A percentile compares a stretch with the other conserved stretches of the same genome.
Conservation (phyloP, 2,888 invertebrate species). For the Andrena chrysosceles region DNA sequence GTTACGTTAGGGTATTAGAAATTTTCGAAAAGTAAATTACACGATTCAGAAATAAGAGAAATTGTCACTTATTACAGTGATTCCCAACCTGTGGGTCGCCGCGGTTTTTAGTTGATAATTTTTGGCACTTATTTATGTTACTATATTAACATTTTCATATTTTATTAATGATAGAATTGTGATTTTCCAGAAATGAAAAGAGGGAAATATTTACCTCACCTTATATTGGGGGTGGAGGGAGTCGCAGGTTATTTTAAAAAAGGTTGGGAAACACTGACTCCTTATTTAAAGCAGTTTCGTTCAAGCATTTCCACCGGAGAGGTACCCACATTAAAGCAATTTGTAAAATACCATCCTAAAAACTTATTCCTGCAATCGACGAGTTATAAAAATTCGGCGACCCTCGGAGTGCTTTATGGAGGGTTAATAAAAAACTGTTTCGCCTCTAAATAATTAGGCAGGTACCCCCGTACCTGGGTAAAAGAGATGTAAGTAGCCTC, state of each 20-base stretch:
- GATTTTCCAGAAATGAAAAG: too few relatives aligned
- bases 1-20: not conserved
- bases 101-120: too few relatives aligned
- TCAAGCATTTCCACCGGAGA: not conserved
- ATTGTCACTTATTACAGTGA: too few relatives aligned
- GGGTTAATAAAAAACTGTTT: conserved; percentile 28
- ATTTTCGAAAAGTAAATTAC: not conserved
- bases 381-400: conserved; percentile 18
- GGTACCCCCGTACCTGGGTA: conserved; percentile 46
- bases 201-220: too few relatives aligned
- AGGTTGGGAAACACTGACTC: not conserved
- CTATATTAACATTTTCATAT: too few relatives aligned
- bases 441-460: conserved; percentile 32
- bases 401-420: conserved; percentile 14
- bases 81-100: too few relatives aligned
- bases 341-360: not conserved
- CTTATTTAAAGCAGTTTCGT: not conserved
- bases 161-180: too few relatives aligned
- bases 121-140: too few relatives aligned
- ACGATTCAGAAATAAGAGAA: not conserved
- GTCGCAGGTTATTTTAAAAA: too few relatives aligned
- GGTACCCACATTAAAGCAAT: not conserved
- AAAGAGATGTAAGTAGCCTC: not conserved
- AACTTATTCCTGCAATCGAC: not conserved
- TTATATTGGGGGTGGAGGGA: too few relatives aligned